Evolutionary conservation across 92 coral and sea anemone genomes (phyloP).

Genomic region (Meandrina meandrites): DNA sequence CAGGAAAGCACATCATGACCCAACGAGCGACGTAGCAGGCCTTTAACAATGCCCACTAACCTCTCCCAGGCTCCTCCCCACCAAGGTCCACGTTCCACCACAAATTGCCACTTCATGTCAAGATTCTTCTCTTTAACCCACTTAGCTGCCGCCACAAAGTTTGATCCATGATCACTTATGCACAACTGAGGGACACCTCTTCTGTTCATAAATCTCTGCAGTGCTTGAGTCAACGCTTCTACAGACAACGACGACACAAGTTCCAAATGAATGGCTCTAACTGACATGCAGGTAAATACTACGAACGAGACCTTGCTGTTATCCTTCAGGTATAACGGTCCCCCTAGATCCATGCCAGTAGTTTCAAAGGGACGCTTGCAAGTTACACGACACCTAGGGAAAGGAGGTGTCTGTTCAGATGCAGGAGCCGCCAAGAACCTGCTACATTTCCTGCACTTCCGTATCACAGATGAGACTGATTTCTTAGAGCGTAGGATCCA

Average conservation of each 20-base stretch:
- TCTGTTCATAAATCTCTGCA: no score
- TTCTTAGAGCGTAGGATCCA: conserved; percentile 31
- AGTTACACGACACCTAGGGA: conserved; percentile 26
- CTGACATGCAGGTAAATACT: conserved; percentile 21
- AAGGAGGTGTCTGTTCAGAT: no score
- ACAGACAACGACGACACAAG: no score
- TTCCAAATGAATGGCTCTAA: no score
- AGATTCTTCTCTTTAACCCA: conserved; percentile 19
- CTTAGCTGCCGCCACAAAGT: conserved; percentile 12
- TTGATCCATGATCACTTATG: conserved; percentile 15
- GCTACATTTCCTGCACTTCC: no score
- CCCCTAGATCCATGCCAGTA: conserved; percentile 14
- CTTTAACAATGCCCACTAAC: conserved; percentile 6
- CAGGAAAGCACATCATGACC: conserved; percentile 23
- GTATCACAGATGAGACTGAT: conserved; percentile 4
- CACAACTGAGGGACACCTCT: conserved; percentile 30
- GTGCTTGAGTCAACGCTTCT: no score
- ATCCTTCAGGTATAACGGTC: conserved; percentile 21
- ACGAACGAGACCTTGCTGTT: conserved; percentile 21
- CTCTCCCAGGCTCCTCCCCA: conserved; percentile 36
- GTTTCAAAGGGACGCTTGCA: conserved; percentile 10
- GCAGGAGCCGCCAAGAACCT: no score
- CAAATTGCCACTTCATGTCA: conserved; percentile 4
- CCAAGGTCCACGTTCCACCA: conserved; percentile 16
- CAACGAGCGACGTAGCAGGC: neutral